These are phyloP conservation scores for Stigmatopora argus DNA, from an alignment of 2,113 vertebrate species.

Conservation along the genomic window DNA sequence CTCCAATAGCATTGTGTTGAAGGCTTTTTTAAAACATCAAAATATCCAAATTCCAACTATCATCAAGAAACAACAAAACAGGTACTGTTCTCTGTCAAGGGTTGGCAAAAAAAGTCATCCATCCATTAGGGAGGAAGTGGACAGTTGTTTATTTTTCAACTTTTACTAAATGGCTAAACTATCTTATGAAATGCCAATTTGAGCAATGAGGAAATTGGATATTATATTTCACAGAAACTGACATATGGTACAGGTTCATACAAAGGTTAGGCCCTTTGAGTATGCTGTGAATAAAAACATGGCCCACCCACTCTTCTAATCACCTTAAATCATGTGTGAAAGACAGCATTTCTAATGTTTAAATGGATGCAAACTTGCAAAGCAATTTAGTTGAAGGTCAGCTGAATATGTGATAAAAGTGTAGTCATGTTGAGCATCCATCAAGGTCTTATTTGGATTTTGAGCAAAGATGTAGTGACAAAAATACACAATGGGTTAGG, in stretches of 20 bases:
- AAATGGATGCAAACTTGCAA: slow-evolving; percentile 63
- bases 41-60: slow-evolving; percentile 63
- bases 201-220: slow-evolving; percentile 31
- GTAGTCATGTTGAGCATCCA: slow-evolving; percentile 73
- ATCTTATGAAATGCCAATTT: slow-evolving; percentile 61
- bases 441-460: slow-evolving; percentile 66
- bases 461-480: slow-evolving; percentile 68
- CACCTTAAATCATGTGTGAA: slow-evolving; percentile 46
- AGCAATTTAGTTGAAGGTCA: slow-evolving; percentile 71
- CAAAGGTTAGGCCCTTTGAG: slow-evolving; percentile 61
- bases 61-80: slow-evolving; percentile 76
- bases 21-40: neutral
- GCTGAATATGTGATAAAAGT: slow-evolving; percentile 72
- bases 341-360: slow-evolving; percentile 57
- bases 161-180: slow-evolving; percentile 69
- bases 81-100: slow-evolving; percentile 72
- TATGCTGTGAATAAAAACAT: slow-evolving; percentile 58
- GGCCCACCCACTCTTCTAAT: slow-evolving; percentile 23
- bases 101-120: slow-evolving; percentile 55
- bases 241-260: slow-evolving; percentile 67
- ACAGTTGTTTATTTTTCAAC: slow-evolving; percentile 76
- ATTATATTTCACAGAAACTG: slow-evolving; percentile 39
- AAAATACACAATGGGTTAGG: slow-evolving; percentile 71
- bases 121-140: slow-evolving; percentile 63
- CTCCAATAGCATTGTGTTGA: neutral